Base-by-base conservation (phyloP, 2,888 invertebrate species). In the Drosophila prolongata region DNA sequence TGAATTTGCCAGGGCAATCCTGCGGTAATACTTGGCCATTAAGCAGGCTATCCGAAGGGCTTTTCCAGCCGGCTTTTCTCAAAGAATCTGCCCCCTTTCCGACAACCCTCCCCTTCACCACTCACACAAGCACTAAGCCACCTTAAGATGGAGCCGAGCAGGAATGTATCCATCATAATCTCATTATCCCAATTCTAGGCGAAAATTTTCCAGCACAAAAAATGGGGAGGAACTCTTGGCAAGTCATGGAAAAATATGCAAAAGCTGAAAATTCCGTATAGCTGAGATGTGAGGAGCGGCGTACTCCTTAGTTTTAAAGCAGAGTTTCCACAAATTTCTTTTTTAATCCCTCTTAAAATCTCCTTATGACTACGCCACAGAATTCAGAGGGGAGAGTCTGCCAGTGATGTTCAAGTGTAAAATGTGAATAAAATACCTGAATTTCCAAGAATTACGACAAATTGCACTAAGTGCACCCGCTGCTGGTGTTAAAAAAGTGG, bases 381-480 rank as follows among this genome's bases (percentile, higher is more conserved):
- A 14, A 42, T 43, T 43, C n/a, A 0, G 14, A 13, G 4, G 42
- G 37, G 19, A 5, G 4, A 11, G 30, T 13, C 38, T 55, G 57
- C 16, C n/a, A 43, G 58, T 50, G 49, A 64, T 40, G 73, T 46
- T 60, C 35, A 53, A 44, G 57, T 56, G 53, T 40, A 75, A 64
- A 69, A 64, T 50, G 55, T 44, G 49, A 62, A 55, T 49, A 52
- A 54, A 69, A 58, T 58, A 46, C 42, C 47, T 42, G 70, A 70
- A 69, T 52, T 50, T 61, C 60, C 57, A 59, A 56, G 58, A 58
- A 80, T 66, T 62, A 72, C 70, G 50, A 56, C 65, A 57, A 82
- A 82, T 79, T 68, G 80, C 80, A 80, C 75, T 80, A 82, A 77
- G 68, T 74, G 80, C 78, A 77, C 65, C 64, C 47, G 65, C 47